These are phyloP conservation scores for Hydropsyche tenuis DNA, from an alignment of 1,140 invertebrate species.

Conservation along the genomic window DNA sequence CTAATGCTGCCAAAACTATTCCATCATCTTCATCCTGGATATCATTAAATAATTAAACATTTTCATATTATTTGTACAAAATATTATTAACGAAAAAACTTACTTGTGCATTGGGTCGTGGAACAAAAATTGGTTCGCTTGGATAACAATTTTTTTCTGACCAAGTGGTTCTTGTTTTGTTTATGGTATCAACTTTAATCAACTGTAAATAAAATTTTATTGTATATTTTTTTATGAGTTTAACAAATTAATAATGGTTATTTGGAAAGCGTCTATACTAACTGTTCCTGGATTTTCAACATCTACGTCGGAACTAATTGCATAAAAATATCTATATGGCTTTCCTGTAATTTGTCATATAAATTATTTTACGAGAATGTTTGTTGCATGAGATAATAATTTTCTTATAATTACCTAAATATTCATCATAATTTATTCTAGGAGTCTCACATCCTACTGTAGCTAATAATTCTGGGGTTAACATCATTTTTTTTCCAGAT, in stretches of 20 bases:
- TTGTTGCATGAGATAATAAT: no score
- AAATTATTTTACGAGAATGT: conserved; percentile 10
- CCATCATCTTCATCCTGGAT: conserved; percentile 80
- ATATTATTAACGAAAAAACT: conserved; percentile 37
- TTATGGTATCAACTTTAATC: conserved; percentile 78
- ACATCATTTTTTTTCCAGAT: conserved; percentile 60
- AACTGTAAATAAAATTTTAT: conserved; percentile 64
- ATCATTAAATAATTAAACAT: conserved; percentile 43
- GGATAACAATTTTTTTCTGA: conserved; percentile 76
- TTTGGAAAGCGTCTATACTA: conserved; percentile 51
- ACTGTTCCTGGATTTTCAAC: conserved; percentile 80
- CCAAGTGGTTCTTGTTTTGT: conserved; percentile 73
- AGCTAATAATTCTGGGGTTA: conserved; percentile 72
- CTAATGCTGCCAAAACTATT: conserved; percentile 71
- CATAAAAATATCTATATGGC: conserved; percentile 86
- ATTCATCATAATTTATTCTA: conserved; percentile 74
- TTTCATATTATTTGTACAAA: conserved; percentile 7
- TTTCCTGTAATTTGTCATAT: conserved; percentile 59
- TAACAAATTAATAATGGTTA: not conserved
- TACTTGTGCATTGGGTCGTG: conserved; percentile 71
- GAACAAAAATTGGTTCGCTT: conserved; percentile 88
- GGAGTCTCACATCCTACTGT: conserved; percentile 85
- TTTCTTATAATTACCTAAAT: conserved; percentile 62
- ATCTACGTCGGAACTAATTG: conserved; percentile 87
- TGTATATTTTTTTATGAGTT: conserved; percentile 1